A percentile compares a stretch with the other conserved stretches of the same genome.
phyloP scores from a whole-genome alignment of 2,888 invertebrate genomes.

The Drosophila fulvimacula region DNA sequence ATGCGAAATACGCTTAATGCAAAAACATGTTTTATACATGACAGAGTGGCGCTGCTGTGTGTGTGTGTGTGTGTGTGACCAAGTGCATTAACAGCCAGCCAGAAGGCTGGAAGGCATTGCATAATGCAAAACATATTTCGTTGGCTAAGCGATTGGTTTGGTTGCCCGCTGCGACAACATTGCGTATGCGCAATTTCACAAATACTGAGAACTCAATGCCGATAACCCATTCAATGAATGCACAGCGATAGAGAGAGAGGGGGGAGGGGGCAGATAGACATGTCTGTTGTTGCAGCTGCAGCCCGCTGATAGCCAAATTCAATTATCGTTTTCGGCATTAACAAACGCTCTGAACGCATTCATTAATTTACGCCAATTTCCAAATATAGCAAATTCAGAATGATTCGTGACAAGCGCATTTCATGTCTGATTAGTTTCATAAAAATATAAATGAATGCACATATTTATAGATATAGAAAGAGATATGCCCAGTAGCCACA shows the following conservation, averaged over 20 bases:
- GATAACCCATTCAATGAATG: constrained; percentile 28
- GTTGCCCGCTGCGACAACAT: constrained; percentile 28
- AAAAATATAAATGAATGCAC: not conserved
- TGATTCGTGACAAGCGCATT: constrained; percentile 8
- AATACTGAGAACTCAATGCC: constrained; percentile 34
- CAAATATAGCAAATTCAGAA: constrained; percentile 6
- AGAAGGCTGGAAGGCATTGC: constrained; percentile 27
- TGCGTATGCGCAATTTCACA: constrained; percentile 39
- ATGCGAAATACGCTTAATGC: constrained; percentile 65
- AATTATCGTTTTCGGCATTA: constrained; percentile 45
- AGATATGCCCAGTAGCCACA: no score
- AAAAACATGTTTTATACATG: constrained; percentile 69
- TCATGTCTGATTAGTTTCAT: not conserved
- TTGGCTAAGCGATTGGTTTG: constrained; percentile 38
- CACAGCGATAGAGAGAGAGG: not conserved
- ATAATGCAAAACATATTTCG: constrained; percentile 42
- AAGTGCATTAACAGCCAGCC: constrained; percentile 37
- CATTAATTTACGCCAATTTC: constrained; percentile 40
- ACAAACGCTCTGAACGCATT: constrained; percentile 23
- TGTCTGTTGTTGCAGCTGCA: constrained; percentile 28
- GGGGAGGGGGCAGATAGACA: not conserved
- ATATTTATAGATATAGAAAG: not conserved
- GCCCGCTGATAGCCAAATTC: constrained; percentile 46
- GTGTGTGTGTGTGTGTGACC: constrained; percentile 15
- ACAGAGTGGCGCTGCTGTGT: constrained; percentile 11